Conservation (phyloP, 2,797 vertebrate species). For the Chloroceryle inda region DNA sequence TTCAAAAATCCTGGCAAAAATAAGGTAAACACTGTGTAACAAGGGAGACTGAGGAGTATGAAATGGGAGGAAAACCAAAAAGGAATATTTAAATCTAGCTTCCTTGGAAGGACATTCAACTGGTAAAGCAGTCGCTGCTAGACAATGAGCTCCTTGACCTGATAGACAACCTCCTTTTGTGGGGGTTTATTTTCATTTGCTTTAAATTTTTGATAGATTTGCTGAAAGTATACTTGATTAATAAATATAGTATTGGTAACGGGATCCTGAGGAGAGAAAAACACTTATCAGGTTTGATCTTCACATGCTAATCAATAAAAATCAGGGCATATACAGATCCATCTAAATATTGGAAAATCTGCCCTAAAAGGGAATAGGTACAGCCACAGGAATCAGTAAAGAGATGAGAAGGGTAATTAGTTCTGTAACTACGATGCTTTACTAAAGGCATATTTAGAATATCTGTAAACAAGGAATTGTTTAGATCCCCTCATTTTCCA, state of each 20-base stretch:
- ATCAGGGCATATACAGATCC: background rate
- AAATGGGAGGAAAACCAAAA: background rate
- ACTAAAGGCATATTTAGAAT: background rate
- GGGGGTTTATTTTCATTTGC: background rate
- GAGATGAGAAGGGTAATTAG: background rate
- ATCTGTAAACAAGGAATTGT: constrained; percentile 32
- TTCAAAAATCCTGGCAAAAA: background rate
- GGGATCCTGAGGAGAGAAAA: background rate
- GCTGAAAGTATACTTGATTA: background rate
- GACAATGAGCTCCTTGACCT: background rate
- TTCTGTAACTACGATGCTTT: background rate
- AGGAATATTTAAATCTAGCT: background rate
- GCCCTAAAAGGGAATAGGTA: background rate
- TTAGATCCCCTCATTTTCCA: constrained; percentile 3
- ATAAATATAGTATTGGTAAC: background rate
- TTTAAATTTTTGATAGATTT: background rate
- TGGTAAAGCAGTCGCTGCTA: background rate
- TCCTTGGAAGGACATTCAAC: background rate
- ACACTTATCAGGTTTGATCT: background rate
- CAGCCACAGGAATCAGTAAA: background rate
- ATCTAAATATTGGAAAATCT: background rate
- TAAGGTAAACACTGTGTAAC: background rate
- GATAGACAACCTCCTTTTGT: background rate
- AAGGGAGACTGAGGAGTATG: background rate
- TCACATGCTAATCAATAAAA: background rate